phyloP scores from a whole-genome alignment of 2,113 vertebrate genomes.

The Leuciscus idus region DNA sequence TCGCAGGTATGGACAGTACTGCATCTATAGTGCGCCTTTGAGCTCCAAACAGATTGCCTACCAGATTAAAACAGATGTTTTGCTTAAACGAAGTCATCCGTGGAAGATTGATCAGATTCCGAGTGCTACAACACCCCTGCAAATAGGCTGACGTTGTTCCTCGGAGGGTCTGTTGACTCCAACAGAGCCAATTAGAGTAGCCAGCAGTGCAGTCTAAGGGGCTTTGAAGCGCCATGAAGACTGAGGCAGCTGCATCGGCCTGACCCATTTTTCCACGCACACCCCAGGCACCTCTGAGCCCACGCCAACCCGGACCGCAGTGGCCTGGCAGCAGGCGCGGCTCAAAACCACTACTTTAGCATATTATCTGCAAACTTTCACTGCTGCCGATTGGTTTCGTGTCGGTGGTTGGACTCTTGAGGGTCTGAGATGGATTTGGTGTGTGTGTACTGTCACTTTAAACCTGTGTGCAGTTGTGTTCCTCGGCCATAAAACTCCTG shows the following conservation, averaged over 20 bases:
- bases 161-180: conserved; percentile 73
- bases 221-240: conserved; percentile 71
- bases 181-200: conserved; percentile 79
- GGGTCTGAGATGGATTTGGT: conserved; percentile 3
- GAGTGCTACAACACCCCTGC: conserved; percentile 69
- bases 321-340: neutral
- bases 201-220: conserved; percentile 77
- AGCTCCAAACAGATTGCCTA: neutral
- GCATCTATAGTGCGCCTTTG: neutral
- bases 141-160: conserved; percentile 75
- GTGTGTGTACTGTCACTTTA: conserved; percentile 7
- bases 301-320: neutral
- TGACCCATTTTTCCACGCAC: conserved; percentile 32
- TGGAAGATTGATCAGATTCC: neutral
- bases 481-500: conserved; percentile 10
- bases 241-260: conserved; percentile 4
- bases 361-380: neutral
- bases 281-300: conserved; percentile 26
- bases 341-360: neutral
- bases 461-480: neutral
- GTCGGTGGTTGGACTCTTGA: neutral
- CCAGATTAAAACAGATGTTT: conserved; percentile 18
- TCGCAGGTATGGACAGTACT: neutral
- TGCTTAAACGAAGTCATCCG: neutral
- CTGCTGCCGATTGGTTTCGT: neutral